phyloP scores from a whole-genome alignment of 1,140 invertebrate genomes.

The Solenopsis fugax region DNA sequence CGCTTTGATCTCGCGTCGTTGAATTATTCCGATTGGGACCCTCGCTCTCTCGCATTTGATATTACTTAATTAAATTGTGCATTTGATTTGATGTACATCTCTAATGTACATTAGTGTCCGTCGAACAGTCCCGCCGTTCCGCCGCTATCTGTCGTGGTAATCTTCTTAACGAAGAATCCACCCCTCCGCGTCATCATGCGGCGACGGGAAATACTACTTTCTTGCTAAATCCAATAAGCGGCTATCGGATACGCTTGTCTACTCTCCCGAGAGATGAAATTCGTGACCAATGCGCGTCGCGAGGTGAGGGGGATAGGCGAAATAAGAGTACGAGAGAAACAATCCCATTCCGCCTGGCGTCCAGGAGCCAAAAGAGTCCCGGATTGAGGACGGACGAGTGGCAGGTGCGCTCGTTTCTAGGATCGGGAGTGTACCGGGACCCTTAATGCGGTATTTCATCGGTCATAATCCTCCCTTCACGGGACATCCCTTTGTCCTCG shows the following conservation, averaged over 20 bases:
- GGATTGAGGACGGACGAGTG: constrained; percentile 66
- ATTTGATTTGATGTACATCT: constrained; percentile 63
- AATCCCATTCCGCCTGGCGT: constrained; percentile 55
- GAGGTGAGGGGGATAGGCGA: neutral
- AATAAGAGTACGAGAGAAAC: constrained; percentile 54
- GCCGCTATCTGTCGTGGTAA: constrained; percentile 59
- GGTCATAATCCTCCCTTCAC: constrained; percentile 71
- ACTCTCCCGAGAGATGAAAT: constrained; percentile 76
- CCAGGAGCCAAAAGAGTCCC: constrained; percentile 54
- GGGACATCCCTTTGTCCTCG: constrained; percentile 42
- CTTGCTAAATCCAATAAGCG: constrained; percentile 75
- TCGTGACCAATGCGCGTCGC: constrained; percentile 61
- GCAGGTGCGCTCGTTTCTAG: constrained; percentile 75
- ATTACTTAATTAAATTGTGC: constrained; percentile 60
- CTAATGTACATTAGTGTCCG: constrained; percentile 56
- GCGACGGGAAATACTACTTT: constrained; percentile 44
- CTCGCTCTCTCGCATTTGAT: constrained; percentile 9
- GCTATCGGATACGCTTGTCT: constrained; percentile 77
- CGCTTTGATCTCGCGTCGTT: constrained; percentile 37
- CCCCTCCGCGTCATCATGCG: constrained; percentile 44
- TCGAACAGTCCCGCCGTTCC: constrained; percentile 40
- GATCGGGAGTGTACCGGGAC: constrained; percentile 20
- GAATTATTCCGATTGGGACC: constrained; percentile 25
- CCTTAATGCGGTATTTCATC: constrained; percentile 76
- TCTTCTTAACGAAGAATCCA: constrained; percentile 75